phyloP scores from a whole-genome alignment of 2,113 vertebrate species.

The Corythoichthys haematopterus region DNA sequence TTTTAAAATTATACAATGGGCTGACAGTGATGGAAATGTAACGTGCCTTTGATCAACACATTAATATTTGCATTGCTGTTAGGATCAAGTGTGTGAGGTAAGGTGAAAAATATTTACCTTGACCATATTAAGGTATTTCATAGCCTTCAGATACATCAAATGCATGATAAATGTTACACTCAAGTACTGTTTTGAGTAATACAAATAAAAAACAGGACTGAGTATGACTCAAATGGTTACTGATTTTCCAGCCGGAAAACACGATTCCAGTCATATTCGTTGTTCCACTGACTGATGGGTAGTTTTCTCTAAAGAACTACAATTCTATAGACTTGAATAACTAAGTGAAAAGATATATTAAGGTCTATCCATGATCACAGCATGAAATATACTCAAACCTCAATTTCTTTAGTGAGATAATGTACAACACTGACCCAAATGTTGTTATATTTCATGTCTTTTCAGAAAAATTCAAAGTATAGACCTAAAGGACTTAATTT shows the following conservation, averaged over 20 bases:
- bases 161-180: slow-evolving; percentile 12
- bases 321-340: slow-evolving; percentile 17
- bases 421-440: neutral
- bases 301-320: slow-evolving; percentile 20
- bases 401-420: neutral
- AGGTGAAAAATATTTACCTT: slow-evolving; percentile 18
- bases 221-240: slow-evolving; percentile 37
- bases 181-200: neutral
- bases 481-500: neutral
- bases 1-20: neutral
- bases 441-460: neutral
- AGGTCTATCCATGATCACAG: slow-evolving; percentile 15
- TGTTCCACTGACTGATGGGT: slow-evolving; percentile 30
- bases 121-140: slow-evolving; percentile 21
- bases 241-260: slow-evolving; percentile 35
- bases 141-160: slow-evolving; percentile 11
- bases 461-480: slow-evolving; percentile 1
- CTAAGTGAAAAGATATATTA: slow-evolving; percentile 13
- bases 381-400: neutral
- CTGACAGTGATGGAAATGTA: neutral
- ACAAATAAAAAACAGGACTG: slow-evolving; percentile 30
- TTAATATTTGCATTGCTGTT: slow-evolving; percentile 20
- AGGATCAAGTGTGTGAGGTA: slow-evolving; percentile 15
- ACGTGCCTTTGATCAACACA: slow-evolving; percentile 23
- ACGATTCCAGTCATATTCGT: slow-evolving; percentile 25